Conservation (phyloP, 2,797 vertebrate species). For the Periparus ater region DNA sequence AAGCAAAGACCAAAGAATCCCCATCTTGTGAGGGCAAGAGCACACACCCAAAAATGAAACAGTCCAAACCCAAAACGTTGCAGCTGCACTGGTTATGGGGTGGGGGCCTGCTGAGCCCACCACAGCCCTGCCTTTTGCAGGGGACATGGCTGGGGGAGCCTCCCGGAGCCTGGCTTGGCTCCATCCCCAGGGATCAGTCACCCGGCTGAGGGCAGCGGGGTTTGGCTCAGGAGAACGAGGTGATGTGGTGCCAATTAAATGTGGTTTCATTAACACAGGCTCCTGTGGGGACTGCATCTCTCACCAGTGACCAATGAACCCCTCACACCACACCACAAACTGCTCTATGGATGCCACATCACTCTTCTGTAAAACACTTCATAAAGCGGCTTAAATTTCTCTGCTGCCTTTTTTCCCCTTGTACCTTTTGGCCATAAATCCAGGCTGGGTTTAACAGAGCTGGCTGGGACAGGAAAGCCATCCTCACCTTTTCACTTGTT, state of each 20-base stretch:
- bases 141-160: fast-evolving
- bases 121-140: fast-evolving
- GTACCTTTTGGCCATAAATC: not conserved
- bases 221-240: not conserved
- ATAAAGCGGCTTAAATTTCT: not conserved
- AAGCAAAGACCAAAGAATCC: not conserved
- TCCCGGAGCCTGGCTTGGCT: not conserved
- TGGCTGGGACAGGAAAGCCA: not conserved
- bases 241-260: fast-evolving
- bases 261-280: not conserved
- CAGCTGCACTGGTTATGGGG: fast-evolving
- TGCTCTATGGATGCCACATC: not conserved
- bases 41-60: fast-evolving
- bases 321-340: not conserved
- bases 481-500: not conserved
- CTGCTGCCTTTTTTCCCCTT: not conserved
- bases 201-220: not conserved
- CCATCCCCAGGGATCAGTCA: fast-evolving
- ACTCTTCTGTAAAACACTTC: not conserved
- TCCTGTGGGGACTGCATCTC: fast-evolving
- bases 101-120: not conserved
- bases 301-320: not conserved
- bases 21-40: fast-evolving
- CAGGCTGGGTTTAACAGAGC: not conserved
- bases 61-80: not conserved